A percentile compares a stretch with the other conserved stretches of the same genome.
Evolutionary conservation across 2,113 vertebrate species (phyloP).

Genomic region (Hymenochirus boettgeri): DNA sequence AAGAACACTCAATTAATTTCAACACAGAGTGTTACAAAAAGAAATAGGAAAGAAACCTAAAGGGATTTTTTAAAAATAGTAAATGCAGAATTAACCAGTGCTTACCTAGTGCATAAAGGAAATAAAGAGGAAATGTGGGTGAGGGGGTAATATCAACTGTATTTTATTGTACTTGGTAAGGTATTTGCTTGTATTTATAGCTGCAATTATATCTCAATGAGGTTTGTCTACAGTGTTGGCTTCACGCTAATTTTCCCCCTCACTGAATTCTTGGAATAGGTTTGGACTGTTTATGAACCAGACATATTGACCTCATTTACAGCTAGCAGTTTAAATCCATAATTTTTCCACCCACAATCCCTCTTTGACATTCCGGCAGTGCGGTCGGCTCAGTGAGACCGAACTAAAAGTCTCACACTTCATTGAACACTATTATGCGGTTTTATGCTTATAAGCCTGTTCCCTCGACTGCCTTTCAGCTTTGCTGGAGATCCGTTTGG

Average conservation of each 20-base stretch:
- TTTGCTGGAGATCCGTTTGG: slow-evolving; percentile 84
- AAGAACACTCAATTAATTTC: slow-evolving; percentile 78
- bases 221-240: slow-evolving; percentile 85
- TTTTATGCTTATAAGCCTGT: slow-evolving; percentile 88
- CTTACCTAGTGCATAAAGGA: slow-evolving; percentile 64
- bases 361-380: slow-evolving; percentile 81
- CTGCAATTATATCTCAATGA: slow-evolving; percentile 89
- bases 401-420: slow-evolving; percentile 95
- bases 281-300: slow-evolving; percentile 94
- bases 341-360: slow-evolving; percentile 84
- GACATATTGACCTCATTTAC: slow-evolving; percentile 97
- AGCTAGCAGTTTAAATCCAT: slow-evolving; percentile 87
- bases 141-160: slow-evolving; percentile 51
- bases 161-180: slow-evolving; percentile 77
- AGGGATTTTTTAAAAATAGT: slow-evolving; percentile 50
- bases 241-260: slow-evolving; percentile 89
- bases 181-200: slow-evolving; percentile 83
- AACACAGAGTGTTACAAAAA: slow-evolving; percentile 66
- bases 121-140: slow-evolving; percentile 41
- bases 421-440: slow-evolving; percentile 97
- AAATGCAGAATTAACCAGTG: slow-evolving; percentile 72
- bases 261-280: slow-evolving; percentile 86
- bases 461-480: slow-evolving; percentile 82
- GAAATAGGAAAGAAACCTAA: slow-evolving; percentile 45
- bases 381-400: slow-evolving; percentile 81